A percentile compares a stretch with the other conserved stretches of the same genome.
Evolutionary conservation across 2,888 invertebrate species (phyloP).

Genomic region (Pseudanteris insignis): DNA sequence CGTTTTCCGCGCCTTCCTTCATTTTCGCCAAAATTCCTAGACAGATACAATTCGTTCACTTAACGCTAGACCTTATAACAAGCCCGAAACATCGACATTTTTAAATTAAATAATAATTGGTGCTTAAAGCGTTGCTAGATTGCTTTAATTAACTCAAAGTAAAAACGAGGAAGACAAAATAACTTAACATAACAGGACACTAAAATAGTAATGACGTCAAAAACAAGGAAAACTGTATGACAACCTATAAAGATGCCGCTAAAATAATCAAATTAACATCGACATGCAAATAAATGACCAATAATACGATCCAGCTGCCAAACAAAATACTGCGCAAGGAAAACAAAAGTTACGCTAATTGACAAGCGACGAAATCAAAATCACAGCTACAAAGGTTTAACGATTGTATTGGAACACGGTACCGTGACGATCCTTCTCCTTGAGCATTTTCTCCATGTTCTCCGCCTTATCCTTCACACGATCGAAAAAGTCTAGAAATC

Average conservation of each 20-base stretch:
- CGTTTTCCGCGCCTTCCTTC: slow-evolving; percentile 95
- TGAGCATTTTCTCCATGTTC: slow-evolving; percentile 89
- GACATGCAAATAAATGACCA: no score
- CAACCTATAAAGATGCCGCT: no score
- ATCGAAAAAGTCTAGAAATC: slow-evolving; percentile 84
- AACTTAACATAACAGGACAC: no score
- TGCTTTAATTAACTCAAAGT: no score
- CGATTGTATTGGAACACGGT: slow-evolving; percentile 40
- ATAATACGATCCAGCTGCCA: no score
- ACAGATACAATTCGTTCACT: slow-evolving; percentile 46
- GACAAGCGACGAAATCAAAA: no score
- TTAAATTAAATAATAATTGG: neutral
- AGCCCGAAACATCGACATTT: neutral
- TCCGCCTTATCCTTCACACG: slow-evolving; percentile 97
- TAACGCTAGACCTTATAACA: neutral
- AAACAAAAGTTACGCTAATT: slow-evolving; percentile 4
- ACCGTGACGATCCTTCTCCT: slow-evolving; percentile 94
- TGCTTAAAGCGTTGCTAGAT: no score
- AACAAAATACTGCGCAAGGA: neutral
- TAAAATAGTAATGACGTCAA: no score
- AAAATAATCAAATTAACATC: no score
- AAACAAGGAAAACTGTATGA: no score
- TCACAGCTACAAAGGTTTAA: no score
- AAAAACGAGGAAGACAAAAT: no score
- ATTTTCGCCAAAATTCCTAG: slow-evolving; percentile 91